Percentiles rank a stretch among this genome's conserved stretches.
phyloP scores from a whole-genome alignment of 1,140 invertebrate genomes.

The Frieseomelitta varia region DNA sequence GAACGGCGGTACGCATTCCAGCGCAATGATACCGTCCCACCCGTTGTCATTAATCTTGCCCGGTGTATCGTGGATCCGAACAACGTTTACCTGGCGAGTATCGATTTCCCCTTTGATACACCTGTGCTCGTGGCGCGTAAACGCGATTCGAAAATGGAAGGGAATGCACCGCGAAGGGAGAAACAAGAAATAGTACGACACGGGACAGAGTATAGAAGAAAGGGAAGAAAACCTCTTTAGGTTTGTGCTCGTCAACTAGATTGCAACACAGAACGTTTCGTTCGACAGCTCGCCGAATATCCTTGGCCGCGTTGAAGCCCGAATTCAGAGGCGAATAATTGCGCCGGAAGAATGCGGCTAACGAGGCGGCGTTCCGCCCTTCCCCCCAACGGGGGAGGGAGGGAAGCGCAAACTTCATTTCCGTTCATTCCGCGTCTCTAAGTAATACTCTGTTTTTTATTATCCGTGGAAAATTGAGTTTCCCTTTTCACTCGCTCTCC shows the following conservation, averaged over 20 bases:
- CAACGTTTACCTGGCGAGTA: slow-evolving; percentile 39
- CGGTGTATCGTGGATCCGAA: slow-evolving; percentile 18
- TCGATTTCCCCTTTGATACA: slow-evolving; percentile 44
- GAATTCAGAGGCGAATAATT: slow-evolving; percentile 40
- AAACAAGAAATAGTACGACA: not conserved
- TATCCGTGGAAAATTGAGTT: slow-evolving; percentile 67
- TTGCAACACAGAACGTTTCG: not conserved
- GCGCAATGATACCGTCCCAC: slow-evolving; percentile 39
- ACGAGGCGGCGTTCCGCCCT: slow-evolving; percentile 32
- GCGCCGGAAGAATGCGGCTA: slow-evolving; percentile 34
- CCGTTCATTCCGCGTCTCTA: slow-evolving; percentile 45
- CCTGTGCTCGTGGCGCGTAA: slow-evolving; percentile 11
- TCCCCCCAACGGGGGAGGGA: not conserved
- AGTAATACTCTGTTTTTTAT: slow-evolving; percentile 61
- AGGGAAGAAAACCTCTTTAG: not conserved
- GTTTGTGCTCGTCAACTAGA: not conserved
- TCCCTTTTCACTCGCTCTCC: slow-evolving; percentile 47
- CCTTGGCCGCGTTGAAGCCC: not conserved
- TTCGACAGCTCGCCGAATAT: not conserved
- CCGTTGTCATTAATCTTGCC: slow-evolving; percentile 50
- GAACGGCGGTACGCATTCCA: slow-evolving; percentile 47
- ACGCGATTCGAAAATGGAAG: not conserved
- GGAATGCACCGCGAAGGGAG: not conserved
- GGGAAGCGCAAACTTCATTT: slow-evolving; percentile 56
- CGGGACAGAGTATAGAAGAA: not conserved